These are phyloP conservation scores for Adineta ricciae DNA, from an alignment of 2,888 invertebrate genomes.

Conservation along the genomic window DNA sequence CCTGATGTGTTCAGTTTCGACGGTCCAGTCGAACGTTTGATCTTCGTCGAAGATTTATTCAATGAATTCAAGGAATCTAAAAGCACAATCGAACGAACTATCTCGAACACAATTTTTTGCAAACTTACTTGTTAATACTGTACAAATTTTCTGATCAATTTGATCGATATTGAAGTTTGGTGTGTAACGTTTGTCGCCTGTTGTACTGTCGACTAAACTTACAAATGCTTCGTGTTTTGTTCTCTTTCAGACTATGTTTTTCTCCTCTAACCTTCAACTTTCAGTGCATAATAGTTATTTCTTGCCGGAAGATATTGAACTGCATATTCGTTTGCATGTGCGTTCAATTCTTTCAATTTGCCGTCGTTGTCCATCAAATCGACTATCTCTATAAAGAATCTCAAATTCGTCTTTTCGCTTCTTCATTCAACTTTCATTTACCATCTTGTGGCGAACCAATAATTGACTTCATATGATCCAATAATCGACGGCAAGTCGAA, in stretches of 20 bases:
- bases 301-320: not conserved
- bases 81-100: not conserved
- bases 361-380: slow-evolving; percentile 2
- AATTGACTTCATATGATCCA: not conserved
- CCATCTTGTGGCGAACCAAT: not conserved
- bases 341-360: not conserved
- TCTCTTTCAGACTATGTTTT: too few relatives aligned
- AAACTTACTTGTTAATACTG: not conserved
- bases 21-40: not conserved
- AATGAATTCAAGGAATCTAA: not conserved
- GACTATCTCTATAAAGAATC: not conserved
- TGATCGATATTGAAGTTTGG: not conserved
- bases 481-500: not conserved
- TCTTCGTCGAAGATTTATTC: not conserved
- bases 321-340: not conserved
- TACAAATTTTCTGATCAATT: not conserved
- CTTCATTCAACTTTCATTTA: not conserved
- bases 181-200: not conserved
- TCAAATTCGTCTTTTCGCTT: not conserved
- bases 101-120: too few relatives aligned
- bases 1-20: not conserved
- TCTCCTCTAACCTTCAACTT: not conserved
- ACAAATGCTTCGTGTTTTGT: too few relatives aligned
- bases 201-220: not conserved
- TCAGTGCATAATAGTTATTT: not conserved